Evolutionary conservation across 2,888 invertebrate genomes (phyloP), one percentile per base, ranked within the genome.

Genomic region (Drosophila kanekoi): DNA sequence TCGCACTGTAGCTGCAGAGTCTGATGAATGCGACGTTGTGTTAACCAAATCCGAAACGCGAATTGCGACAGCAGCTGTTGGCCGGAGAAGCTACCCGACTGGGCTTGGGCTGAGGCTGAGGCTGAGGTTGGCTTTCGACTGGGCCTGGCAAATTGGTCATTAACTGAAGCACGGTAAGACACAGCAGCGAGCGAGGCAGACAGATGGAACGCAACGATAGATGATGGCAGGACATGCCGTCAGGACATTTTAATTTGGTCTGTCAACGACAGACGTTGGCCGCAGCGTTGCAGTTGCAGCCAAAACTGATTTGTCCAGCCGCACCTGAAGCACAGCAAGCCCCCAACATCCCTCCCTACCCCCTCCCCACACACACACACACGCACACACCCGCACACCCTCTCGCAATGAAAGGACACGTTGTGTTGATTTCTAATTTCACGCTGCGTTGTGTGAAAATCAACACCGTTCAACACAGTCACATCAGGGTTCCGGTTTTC

Each of bases 381-480:
- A 23, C 8, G 28, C 28, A 11, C 18, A 43, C 13, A 43, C 18
- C 18, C 23, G 16, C 47, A 47, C 38, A 33, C 23, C 23, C 23
- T 23, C 8, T 8, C 8, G 28, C 28, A 11, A 53, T 57, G 70
- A 75, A 58, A 72, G 70, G 82, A 72, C 83, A 68, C 57, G 71
- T 87, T 87, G 89, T 84, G 89, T 84, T 89, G 89, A 82, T 87
- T 83, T 83, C 89, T 89, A 83, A 83, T 83, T 83, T 90, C 89
- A 89, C 90, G 90, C 77, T 86, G 79, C 70, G 89, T 77, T 83
- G 89, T 88, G 87, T 83, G 90, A 89, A 90, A 90, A 79, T 90
- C 89, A 86, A 77, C 87, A 88, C 90, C 81, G 81, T 77, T 68
- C 80, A 53, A 41, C 28, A 11, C 40, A 41, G 18, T 23, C 54